Evolutionary conservation across 2,888 invertebrate genomes (phyloP), one percentile per base, ranked within the genome.

Genomic region (Amphimallon solstitiale): DNA sequence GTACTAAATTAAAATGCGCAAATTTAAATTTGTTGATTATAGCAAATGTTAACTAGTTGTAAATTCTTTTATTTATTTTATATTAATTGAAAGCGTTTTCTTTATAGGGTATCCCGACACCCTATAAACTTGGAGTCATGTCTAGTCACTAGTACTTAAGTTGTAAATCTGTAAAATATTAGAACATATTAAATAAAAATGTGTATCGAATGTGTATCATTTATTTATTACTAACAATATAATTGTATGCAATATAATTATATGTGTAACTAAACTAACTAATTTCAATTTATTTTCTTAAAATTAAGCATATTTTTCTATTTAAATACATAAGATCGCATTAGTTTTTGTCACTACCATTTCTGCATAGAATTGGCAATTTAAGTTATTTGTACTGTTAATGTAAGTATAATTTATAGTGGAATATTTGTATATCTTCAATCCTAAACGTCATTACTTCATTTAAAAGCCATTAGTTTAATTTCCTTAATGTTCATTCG

Each of bases 31-130:
- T 63, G 54, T 63, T 63, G 54, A 54, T 34, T 63, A 52, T 63
- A 63, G 60, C 60, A 17, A 51, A 49, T 62, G 71, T 70, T 71
- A 68, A 68, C 71, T 71, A 69, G 71, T 71, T 70, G 46, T 70
- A 71, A 67, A 65, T 34, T 49, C 38, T 67, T 68, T 67, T 43
- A 68, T 67, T 71, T 71, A 63, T 51, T 65, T 69, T 56, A 51
- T 62, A 66, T 71, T 66, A 62, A 59, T 69, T 68, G 23, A 52
- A 49, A 17, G n/a, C 12, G 23, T 60, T 71, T 68, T 49, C 21
- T 59, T 59, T 66, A 66, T 66, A 68, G 56, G 69, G 66, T 66
- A 65, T 43, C 40, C 10, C 35, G n/a, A 60, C 64, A 64, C 68
- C 65, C 45, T 59, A 59, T 59, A 59, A 29, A 66, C 54, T 66